Evolutionary conservation across 2,888 invertebrate genomes (phyloP).

Genomic region (Rhagium mordax): DNA sequence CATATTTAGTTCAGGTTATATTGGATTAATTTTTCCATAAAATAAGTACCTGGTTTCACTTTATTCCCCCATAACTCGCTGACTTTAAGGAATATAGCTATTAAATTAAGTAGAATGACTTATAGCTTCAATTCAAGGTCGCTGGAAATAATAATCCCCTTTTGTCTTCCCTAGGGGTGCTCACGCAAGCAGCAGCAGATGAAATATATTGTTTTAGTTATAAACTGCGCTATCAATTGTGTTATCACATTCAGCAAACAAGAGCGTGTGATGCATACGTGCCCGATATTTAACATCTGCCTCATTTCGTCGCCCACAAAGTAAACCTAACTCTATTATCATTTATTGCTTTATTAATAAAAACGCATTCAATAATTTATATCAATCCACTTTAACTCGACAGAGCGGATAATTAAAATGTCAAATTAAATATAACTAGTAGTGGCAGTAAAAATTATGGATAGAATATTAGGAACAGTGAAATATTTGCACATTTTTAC

Average conservation of each 20-base stretch:
- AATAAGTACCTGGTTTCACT: too few species aligned
- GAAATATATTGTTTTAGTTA: conserved; percentile 30
- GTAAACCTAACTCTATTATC: conserved; percentile 32
- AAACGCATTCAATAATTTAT: conserved; percentile 25
- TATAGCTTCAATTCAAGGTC: neutral
- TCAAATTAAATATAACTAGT: neutral
- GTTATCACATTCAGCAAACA: conserved; percentile 31
- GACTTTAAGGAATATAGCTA: neutral
- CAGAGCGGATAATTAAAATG: conserved; percentile 4
- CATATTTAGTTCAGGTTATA: too few species aligned
- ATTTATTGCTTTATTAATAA: conserved; percentile 31
- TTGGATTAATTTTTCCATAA: too few species aligned
- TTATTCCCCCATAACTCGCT: too few species aligned
- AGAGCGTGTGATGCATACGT: conserved; percentile 23
- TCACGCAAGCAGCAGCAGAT: conserved; percentile 7
- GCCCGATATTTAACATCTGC: conserved; percentile 30
- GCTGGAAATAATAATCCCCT: neutral
- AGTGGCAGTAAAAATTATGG: neutral
- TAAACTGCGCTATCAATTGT: conserved; percentile 29
- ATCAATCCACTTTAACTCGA: conserved; percentile 8
- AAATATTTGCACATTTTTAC: too few species aligned
- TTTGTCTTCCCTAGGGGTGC: neutral
- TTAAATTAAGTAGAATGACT: neutral
- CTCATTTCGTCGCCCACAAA: conserved; percentile 9
- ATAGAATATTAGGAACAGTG: too few species aligned